Evolutionary conservation across 64 coral and sea anemone genomes (phyloP).

Genomic region (Anthopleura sola): DNA sequence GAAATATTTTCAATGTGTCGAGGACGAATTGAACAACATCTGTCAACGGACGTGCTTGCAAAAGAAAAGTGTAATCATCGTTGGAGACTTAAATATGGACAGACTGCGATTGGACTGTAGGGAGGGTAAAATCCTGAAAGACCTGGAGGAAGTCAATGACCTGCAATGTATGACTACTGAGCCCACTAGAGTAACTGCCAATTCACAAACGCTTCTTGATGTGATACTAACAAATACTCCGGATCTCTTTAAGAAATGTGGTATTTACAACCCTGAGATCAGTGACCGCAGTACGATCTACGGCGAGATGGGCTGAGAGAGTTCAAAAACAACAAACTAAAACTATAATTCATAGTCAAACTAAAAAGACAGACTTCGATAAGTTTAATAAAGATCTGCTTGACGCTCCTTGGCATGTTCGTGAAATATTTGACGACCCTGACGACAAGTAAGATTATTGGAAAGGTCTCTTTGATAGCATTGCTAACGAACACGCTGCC

Average conservation of each 20-base stretch:
- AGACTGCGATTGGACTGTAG: slow-evolving; percentile 4
- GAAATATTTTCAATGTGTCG: neutral
- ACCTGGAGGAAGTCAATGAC: slow-evolving; percentile 37
- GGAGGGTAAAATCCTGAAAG: slow-evolving; percentile 37
- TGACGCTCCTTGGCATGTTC: slow-evolving; percentile 36
- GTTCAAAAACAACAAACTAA: slow-evolving; percentile 21
- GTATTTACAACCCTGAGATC: slow-evolving; percentile 25
- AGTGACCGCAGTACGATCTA: slow-evolving; percentile 31
- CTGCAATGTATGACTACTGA: slow-evolving; percentile 37
- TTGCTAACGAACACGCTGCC: slow-evolving; percentile 24
- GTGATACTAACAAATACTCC: slow-evolving; percentile 22
- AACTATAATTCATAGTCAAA: slow-evolving; percentile 31
- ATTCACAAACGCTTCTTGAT: slow-evolving; percentile 23
- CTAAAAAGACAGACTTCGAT: slow-evolving; percentile 34
- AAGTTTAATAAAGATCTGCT: slow-evolving; percentile 29
- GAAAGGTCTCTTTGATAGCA: slow-evolving; percentile 26
- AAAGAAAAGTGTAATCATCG: slow-evolving; percentile 4
- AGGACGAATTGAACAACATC: neutral
- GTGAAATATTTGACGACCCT: slow-evolving; percentile 25
- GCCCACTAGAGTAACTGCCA: slow-evolving; percentile 25
- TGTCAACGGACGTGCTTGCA: neutral
- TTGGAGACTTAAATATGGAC: slow-evolving; percentile 44
- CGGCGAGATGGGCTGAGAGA: slow-evolving; percentile 25
- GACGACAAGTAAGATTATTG: slow-evolving; percentile 46
- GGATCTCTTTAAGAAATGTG: slow-evolving; percentile 19